Conservation (phyloP, 2,797 vertebrate genomes). For the Hemibagrus guttatus region DNA sequence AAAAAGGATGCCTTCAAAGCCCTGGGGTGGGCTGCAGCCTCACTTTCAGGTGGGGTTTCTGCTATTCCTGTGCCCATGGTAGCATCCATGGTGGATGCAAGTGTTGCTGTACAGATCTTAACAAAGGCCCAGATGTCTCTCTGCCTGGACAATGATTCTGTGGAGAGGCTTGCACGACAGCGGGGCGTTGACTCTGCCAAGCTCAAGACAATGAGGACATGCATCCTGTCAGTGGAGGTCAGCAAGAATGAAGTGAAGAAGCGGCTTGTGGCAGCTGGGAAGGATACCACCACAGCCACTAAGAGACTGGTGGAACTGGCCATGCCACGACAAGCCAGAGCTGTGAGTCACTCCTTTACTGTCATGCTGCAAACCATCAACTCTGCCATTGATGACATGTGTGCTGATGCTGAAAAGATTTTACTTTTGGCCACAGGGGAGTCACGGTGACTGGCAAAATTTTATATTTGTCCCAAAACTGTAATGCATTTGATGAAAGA, state of each 20-base stretch:
- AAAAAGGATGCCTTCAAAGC: slow-evolving; percentile 75
- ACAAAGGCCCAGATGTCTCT: slow-evolving; percentile 69
- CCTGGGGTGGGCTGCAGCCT: slow-evolving; percentile 72
- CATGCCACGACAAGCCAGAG: slow-evolving; percentile 68
- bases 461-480: background rate
- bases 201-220: slow-evolving; percentile 67
- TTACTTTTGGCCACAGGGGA: slow-evolving; percentile 53
- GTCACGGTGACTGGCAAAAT: slow-evolving; percentile 48
- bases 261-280: slow-evolving; percentile 66
- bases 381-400: slow-evolving; percentile 73
- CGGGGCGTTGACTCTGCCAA: slow-evolving; percentile 48
- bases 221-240: slow-evolving; percentile 67
- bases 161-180: slow-evolving; percentile 65
- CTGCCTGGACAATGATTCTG: slow-evolving; percentile 69
- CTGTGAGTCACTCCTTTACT: slow-evolving; percentile 68
- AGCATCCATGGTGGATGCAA: slow-evolving; percentile 73
- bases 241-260: slow-evolving; percentile 71
- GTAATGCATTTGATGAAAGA: background rate
- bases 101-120: slow-evolving; percentile 68
- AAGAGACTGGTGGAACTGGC: slow-evolving; percentile 70
- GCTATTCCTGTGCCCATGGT: slow-evolving; percentile 75
- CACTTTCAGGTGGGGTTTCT: slow-evolving; percentile 71
- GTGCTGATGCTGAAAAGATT: slow-evolving; percentile 69
- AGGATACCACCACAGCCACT: slow-evolving; percentile 56
- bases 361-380: slow-evolving; percentile 73